Conservation (phyloP, 2,797 vertebrate genomes). For the Oceanodroma leucorhoa region DNA sequence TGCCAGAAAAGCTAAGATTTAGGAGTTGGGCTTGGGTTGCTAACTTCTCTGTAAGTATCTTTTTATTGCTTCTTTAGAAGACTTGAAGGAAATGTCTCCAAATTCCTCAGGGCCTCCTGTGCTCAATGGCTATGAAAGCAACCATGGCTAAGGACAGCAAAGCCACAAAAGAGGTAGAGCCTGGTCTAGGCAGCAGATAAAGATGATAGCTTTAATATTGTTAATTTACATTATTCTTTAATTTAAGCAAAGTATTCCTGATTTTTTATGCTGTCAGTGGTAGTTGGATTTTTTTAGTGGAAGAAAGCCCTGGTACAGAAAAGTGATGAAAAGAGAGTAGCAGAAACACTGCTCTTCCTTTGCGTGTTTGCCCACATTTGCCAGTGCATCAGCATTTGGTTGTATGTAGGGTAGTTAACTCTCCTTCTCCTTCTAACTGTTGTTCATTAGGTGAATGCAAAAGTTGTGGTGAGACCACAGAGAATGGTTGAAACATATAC, state of each 20-base stretch:
- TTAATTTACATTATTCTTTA: not conserved
- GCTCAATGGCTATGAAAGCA: not conserved
- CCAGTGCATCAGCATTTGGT: fast-evolving
- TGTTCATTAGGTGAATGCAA: not conserved
- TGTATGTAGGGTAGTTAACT: not conserved
- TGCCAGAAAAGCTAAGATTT: not conserved
- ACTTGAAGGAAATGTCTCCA: not conserved
- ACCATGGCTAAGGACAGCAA: not conserved
- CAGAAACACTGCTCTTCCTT: not conserved
- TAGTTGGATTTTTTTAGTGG: not conserved
- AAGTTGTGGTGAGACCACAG: not conserved
- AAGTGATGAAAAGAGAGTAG: not conserved
- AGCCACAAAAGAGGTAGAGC: not conserved
- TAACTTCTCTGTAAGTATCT: not conserved
- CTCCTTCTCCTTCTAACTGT: not conserved
- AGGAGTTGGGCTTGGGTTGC: not conserved
- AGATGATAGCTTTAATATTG: not conserved
- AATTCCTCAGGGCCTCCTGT: not conserved
- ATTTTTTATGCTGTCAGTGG: not conserved
- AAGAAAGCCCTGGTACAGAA: not conserved
- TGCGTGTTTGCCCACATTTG: not conserved
- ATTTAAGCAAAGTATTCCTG: not conserved
- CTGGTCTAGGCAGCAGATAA: not conserved
- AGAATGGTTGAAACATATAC: not conserved
- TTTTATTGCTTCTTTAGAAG: not conserved